These are phyloP conservation scores for Drusus annulatus DNA, from an alignment of 1,140 invertebrate species.

Conservation along the genomic window DNA sequence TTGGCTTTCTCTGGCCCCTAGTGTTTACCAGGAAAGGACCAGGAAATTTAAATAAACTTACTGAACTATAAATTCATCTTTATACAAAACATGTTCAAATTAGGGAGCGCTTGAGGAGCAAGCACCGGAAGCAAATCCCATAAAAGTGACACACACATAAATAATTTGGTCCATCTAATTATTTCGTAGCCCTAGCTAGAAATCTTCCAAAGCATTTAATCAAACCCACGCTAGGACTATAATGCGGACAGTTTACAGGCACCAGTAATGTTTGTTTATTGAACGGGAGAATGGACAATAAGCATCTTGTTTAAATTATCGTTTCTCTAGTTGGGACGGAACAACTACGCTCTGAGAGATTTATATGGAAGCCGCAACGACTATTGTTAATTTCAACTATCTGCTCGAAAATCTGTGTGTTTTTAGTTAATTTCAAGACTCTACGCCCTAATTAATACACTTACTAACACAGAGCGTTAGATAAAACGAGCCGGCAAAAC, in stretches of 20 bases:
- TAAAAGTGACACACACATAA: conserved; percentile 54
- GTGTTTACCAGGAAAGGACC: neutral
- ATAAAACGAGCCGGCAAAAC: too few species aligned
- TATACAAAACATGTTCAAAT: too few species aligned
- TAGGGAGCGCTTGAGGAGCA: neutral
- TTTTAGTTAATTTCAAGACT: neutral
- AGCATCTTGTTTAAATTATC: conserved; percentile 35
- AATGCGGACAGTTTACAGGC: neutral
- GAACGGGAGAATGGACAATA: neutral
- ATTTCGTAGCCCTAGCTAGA: conserved; percentile 42
- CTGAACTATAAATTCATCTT: neutral
- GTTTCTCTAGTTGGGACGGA: conserved; percentile 10
- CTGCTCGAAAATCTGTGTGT: conserved; percentile 16
- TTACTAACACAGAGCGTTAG: too few species aligned
- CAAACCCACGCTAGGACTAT: conserved; percentile 1
- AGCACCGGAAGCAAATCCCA: conserved; percentile 41
- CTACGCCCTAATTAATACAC: too few species aligned
- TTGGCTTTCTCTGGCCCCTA: too few species aligned
- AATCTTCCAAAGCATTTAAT: conserved; percentile 19
- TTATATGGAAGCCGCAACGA: conserved; percentile 14
- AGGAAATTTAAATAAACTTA: neutral
- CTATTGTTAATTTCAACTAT: conserved; percentile 50
- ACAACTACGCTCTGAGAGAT: conserved; percentile 43
- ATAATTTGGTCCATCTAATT: conserved; percentile 51
- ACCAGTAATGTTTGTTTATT: conserved; percentile 8